Evolutionary conservation across 1,140 invertebrate genomes (phyloP).

Genomic region (Eupeodes corollae): DNA sequence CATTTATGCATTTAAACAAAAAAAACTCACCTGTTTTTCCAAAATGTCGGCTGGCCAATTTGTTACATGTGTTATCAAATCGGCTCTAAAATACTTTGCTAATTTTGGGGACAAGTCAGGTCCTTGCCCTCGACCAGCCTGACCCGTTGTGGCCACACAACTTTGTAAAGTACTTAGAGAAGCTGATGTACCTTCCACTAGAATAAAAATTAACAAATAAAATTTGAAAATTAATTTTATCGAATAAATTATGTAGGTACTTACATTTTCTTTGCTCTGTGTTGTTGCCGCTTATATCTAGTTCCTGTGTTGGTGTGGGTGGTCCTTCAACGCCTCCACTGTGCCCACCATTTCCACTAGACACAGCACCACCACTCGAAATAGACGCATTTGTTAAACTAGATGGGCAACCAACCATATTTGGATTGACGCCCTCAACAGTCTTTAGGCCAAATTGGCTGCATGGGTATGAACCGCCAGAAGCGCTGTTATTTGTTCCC

Average conservation of each 20-base stretch:
- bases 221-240: background rate
- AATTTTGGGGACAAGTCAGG: conserved; percentile 77
- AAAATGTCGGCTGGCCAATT: conserved; percentile 85
- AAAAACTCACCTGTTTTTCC: conserved; percentile 71
- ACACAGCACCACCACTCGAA: conserved; percentile 1
- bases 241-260: background rate
- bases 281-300: conserved; percentile 32
- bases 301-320: conserved; percentile 43
- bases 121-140: conserved; percentile 28
- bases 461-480: conserved; percentile 6
- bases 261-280: conserved; percentile 42
- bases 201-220: background rate
- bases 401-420: conserved; percentile 14
- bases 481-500: background rate
- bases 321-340: conserved; percentile 39
- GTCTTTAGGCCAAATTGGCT: conserved; percentile 14
- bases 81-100: conserved; percentile 82
- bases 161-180: conserved; percentile 34
- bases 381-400: conserved; percentile 7
- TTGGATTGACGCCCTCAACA: conserved; percentile 23
- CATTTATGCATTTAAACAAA: too few relatives aligned
- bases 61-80: conserved; percentile 80
- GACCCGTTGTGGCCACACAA: conserved; percentile 28
- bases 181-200: conserved; percentile 29
- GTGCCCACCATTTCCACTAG: conserved; percentile 18